A percentile compares a stretch with the other conserved stretches of the same genome.
phyloP scores from a whole-genome alignment of 2,797 vertebrate species.

The Tauraco hartlaubi region DNA sequence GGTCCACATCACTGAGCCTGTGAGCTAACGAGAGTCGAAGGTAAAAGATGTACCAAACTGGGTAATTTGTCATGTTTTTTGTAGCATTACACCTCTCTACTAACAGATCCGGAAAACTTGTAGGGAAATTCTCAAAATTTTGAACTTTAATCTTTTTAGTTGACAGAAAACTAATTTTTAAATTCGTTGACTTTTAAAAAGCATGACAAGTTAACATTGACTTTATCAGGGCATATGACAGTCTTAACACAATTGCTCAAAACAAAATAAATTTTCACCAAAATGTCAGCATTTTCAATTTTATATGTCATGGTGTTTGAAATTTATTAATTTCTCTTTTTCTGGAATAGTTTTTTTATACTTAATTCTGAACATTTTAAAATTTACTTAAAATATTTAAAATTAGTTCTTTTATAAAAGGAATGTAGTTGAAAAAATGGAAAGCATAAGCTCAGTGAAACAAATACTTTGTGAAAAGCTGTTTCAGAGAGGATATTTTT shows the following conservation, averaged over 20 bases:
- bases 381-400: background rate
- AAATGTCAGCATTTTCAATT: background rate
- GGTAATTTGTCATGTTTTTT: background rate
- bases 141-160: background rate
- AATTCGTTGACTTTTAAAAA: background rate
- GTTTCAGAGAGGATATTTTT: background rate
- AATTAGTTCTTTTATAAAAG: background rate
- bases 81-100: background rate
- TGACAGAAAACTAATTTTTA: background rate
- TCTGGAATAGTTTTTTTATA: background rate
- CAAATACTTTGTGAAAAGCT: background rate
- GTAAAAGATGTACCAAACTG: background rate
- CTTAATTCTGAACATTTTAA: background rate
- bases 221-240: background rate
- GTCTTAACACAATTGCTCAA: background rate
- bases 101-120: background rate
- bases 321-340: background rate
- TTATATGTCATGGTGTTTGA: background rate
- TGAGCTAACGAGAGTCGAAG: background rate
- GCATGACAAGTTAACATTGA: background rate
- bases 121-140: background rate
- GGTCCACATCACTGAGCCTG: background rate
- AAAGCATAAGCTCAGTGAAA: background rate
- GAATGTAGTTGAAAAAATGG: background rate
- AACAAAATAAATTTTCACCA: background rate